phyloP scores from a whole-genome alignment of 2,888 invertebrate genomes.

The Synergus umbraculus region DNA sequence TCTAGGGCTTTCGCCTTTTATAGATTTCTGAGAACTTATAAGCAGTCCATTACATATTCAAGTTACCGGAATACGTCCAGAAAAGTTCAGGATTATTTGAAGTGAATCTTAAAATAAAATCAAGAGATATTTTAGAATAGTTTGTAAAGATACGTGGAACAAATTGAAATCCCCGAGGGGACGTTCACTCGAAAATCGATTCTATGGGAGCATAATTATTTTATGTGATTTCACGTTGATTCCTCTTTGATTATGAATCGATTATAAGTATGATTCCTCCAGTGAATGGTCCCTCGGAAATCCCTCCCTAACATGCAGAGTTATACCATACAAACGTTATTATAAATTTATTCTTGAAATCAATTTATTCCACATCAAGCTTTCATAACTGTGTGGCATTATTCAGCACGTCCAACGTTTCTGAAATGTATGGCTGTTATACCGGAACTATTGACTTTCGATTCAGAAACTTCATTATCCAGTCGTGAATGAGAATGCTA shows the following conservation, averaged over 20 bases:
- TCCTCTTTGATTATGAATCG: no score
- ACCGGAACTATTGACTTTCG: slow-evolving; percentile 50
- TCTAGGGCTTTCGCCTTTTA: background rate
- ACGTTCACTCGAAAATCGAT: no score
- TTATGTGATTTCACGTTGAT: no score
- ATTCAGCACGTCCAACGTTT: background rate
- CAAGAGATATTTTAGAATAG: background rate
- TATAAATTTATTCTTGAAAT: background rate
- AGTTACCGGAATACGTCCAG: background rate
- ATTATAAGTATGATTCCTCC: no score
- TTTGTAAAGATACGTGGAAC: no score
- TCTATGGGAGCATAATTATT: no score
- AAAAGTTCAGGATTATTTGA: background rate
- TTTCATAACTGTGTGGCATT: background rate
- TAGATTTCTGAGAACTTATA: background rate
- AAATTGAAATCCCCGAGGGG: no score
- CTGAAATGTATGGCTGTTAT: slow-evolving; percentile 6
- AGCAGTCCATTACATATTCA: background rate
- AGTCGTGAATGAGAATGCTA: slow-evolving; percentile 45
- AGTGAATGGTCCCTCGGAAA: no score
- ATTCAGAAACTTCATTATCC: slow-evolving; percentile 50
- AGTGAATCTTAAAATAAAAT: background rate
- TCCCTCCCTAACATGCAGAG: no score
- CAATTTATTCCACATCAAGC: background rate
- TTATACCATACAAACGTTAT: background rate